Conservation (phyloP, 2,113 vertebrate genomes). For the Carassius auratus region DNA sequence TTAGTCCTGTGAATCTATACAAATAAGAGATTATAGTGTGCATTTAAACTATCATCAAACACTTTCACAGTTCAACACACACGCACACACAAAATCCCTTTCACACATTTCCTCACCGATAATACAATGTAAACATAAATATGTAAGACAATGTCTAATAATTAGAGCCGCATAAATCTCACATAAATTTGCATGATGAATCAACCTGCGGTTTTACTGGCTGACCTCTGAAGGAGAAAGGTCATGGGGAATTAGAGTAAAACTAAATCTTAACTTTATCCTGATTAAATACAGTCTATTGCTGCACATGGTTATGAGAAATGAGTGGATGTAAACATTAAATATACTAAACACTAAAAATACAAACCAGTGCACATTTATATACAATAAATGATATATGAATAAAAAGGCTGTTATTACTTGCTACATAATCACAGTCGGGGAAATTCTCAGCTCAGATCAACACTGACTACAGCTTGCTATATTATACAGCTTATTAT, state of each 20-base stretch:
- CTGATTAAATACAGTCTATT: background rate
- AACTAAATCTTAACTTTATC: background rate
- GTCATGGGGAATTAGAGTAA: background rate
- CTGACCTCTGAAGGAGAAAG: constrained; percentile 1
- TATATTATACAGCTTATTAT: background rate
- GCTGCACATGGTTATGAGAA: background rate
- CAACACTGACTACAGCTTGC: too few species aligned
- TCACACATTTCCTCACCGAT: background rate
- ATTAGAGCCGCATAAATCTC: background rate
- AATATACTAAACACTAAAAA: background rate
- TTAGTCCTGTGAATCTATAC: background rate
- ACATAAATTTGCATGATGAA: constrained; percentile 13
- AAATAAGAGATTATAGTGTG: background rate
- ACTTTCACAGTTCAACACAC: background rate
- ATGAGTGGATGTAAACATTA: background rate
- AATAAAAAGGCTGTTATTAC: too few species aligned
- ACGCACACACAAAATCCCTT: background rate
- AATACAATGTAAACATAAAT: background rate
- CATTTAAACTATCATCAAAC: background rate
- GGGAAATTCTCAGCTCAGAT: too few species aligned
- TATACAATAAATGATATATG: too few species aligned
- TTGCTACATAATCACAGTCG: too few species aligned
- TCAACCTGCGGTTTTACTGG: background rate
- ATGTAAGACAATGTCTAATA: background rate
- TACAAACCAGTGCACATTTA: background rate